Conservation (phyloP, 2,888 invertebrate species). For the Chymomyza amoena region DNA sequence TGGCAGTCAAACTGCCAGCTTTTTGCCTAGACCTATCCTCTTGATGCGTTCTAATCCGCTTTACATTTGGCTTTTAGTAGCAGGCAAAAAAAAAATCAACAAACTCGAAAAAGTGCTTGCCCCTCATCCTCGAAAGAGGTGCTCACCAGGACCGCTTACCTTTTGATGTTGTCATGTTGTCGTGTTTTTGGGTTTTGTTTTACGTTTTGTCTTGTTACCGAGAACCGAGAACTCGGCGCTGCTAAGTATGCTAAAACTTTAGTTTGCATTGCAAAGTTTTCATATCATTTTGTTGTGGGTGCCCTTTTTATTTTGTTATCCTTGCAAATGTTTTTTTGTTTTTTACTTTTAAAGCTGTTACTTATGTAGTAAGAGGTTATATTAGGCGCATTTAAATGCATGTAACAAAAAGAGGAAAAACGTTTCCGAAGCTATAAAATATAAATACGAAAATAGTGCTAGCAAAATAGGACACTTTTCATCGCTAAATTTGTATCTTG, state of each 20-base stretch:
- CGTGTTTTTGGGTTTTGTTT: not conserved
- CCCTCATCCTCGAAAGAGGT: not conserved
- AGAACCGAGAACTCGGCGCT: not conserved
- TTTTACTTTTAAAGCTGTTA: not conserved
- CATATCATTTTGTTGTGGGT: not conserved
- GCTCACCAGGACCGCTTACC: not conserved
- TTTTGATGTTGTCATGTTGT: not conserved
- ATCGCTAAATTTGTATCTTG: too few species aligned
- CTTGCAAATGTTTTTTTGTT: not conserved
- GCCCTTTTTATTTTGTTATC: not conserved
- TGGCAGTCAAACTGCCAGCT: not conserved
- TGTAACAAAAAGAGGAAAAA: too few species aligned
- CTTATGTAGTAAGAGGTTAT: not conserved
- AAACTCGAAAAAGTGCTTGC: too few species aligned
- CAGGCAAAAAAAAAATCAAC: not conserved
- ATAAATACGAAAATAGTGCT: too few species aligned
- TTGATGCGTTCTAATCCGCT: conserved; percentile 11
- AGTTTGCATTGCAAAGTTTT: conserved; percentile 5
- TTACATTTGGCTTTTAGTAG: conserved; percentile 3
- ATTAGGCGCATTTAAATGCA: not conserved
- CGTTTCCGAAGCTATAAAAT: too few species aligned
- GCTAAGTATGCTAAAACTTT: conserved; percentile 1
- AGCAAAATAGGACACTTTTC: too few species aligned
- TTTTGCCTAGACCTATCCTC: not conserved
- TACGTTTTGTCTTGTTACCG: not conserved